These are phyloP conservation scores for Drosophila robusta DNA, from an alignment of 2,888 invertebrate species.

Conservation along the genomic window DNA sequence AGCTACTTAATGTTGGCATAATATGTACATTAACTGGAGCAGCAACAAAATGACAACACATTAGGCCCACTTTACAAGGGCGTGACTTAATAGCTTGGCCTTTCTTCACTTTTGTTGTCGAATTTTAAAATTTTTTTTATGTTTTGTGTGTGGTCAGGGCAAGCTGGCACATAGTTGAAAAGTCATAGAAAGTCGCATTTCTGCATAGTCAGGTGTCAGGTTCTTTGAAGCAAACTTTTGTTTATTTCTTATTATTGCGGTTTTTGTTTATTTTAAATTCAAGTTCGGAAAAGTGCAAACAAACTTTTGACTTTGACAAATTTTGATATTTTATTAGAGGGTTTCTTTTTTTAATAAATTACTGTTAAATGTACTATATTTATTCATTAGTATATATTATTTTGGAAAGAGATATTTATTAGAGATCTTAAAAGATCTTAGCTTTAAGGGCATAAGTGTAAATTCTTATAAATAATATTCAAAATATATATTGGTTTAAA, in stretches of 20 bases:
- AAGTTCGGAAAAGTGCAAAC: neutral
- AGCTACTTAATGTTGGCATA: slow-evolving; percentile 51
- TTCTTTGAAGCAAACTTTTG: neutral
- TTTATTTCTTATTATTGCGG: neutral
- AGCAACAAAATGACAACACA: slow-evolving; percentile 58
- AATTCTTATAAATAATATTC: no score
- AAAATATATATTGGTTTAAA: no score
- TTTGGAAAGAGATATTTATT: no score
- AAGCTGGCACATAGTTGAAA: slow-evolving; percentile 10
- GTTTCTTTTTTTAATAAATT: no score
- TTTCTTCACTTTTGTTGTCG: slow-evolving; percentile 5
- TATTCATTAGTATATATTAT: no score
- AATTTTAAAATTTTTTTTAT: slow-evolving; percentile 3
- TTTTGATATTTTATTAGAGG: no score
- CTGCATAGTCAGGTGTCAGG: neutral
- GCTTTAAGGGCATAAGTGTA: no score
- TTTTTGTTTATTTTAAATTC: neutral
- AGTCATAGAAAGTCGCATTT: neutral
- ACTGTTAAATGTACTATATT: no score
- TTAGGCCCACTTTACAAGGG: slow-evolving; percentile 65
- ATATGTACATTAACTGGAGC: slow-evolving; percentile 62
- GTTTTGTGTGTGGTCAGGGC: neutral
- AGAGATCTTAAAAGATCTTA: no score
- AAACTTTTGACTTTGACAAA: no score
- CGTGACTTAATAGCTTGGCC: slow-evolving; percentile 56